These are phyloP conservation scores for Synchiropus splendidus DNA, from an alignment of 2,113 vertebrate genomes.

Conservation along the genomic window DNA sequence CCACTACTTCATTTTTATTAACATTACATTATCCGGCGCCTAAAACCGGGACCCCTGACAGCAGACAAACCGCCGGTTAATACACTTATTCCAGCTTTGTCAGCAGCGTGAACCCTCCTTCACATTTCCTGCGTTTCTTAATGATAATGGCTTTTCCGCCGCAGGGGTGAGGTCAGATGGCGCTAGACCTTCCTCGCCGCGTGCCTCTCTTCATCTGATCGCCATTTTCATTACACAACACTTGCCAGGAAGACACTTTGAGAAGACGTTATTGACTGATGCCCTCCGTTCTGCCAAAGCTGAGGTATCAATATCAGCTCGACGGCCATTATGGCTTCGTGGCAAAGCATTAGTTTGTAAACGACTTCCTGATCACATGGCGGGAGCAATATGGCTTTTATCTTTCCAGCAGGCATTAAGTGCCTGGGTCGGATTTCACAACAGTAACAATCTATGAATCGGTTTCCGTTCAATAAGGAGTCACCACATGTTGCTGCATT, in stretches of 20 bases:
- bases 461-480: too few relatives aligned
- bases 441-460: too few relatives aligned
- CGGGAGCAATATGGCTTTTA: too few relatives aligned
- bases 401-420: too few relatives aligned
- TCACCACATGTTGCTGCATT: too few relatives aligned
- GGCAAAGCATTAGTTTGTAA: slow-evolving; percentile 33
- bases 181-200: slow-evolving; percentile 14
- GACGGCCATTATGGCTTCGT: slow-evolving; percentile 21
- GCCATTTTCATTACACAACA: slow-evolving; percentile 32
- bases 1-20: slow-evolving; percentile 59
- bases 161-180: slow-evolving; percentile 18
- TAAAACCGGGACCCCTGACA: slow-evolving; percentile 36
- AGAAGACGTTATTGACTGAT: slow-evolving; percentile 27
- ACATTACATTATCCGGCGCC: slow-evolving; percentile 41
- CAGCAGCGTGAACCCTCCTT: slow-evolving; percentile 47
- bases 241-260: slow-evolving; percentile 36
- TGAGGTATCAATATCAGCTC: slow-evolving; percentile 27
- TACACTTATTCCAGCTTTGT: slow-evolving; percentile 48
- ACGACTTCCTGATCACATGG: slow-evolving; percentile 32
- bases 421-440: too few relatives aligned
- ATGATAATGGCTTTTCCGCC: slow-evolving; percentile 45
- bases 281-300: slow-evolving; percentile 17
- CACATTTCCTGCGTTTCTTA: slow-evolving; percentile 40
- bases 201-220: slow-evolving; percentile 19
- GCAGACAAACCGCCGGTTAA: slow-evolving; percentile 46